Conservation (phyloP, 2,888 invertebrate genomes). For the Nomada hirtipes region DNA sequence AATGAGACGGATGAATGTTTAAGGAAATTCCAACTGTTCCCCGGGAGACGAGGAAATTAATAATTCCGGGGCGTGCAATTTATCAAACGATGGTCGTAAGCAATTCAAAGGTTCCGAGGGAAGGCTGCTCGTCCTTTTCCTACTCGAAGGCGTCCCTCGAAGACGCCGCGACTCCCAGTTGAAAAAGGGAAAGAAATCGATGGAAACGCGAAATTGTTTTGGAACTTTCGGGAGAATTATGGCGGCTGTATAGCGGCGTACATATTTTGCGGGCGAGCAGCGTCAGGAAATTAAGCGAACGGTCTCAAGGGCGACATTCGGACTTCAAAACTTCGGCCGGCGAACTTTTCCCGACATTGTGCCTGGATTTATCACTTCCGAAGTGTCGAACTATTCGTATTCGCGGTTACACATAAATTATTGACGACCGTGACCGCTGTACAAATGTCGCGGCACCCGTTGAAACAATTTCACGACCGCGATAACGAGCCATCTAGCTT, state of each 20-base stretch:
- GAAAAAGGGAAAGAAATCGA: neutral
- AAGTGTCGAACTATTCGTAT: conserved; percentile 63
- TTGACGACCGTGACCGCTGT: conserved; percentile 60
- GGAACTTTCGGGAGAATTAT: conserved; percentile 43
- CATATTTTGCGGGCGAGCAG: conserved; percentile 55
- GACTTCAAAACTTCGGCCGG: conserved; percentile 61
- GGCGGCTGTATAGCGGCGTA: neutral
- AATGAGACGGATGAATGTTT: conserved; percentile 12
- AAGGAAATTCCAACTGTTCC: conserved; percentile 1
- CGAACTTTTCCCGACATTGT: conserved; percentile 58
- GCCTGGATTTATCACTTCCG: conserved; percentile 67
- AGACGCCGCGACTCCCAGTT: neutral
- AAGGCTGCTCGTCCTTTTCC: neutral
- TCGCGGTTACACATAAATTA: conserved; percentile 65
- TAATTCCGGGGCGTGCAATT: conserved; percentile 14
- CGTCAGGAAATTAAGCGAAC: conserved; percentile 66
- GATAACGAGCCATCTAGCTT: conserved; percentile 8
- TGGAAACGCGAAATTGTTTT: conserved; percentile 54
- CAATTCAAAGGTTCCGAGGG: conserved; percentile 4
- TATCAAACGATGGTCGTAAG: conserved; percentile 25
- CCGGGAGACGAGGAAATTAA: neutral
- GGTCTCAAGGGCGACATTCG: conserved; percentile 69
- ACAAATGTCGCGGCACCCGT: conserved; percentile 26
- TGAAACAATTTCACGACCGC: neutral
- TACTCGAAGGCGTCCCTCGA: neutral